Evolutionary conservation across 2,797 vertebrate species (phyloP), one percentile per base, ranked within the genome.

Genomic region (Eulemur rubriventer): DNA sequence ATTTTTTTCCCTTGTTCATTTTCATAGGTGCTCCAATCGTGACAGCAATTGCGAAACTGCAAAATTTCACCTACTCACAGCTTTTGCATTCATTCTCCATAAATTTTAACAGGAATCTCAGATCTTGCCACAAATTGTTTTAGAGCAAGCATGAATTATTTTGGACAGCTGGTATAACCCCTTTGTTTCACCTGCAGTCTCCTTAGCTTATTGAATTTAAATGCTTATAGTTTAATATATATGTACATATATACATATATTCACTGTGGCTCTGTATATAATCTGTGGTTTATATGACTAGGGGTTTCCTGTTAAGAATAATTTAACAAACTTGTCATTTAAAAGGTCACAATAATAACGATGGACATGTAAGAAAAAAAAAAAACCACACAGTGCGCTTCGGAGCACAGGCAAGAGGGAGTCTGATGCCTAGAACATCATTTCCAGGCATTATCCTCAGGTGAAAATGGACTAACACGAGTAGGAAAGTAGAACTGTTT

Each of bases 1-100:
- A 97, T 97, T 96, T 95, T 59, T 88, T 78, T 73, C 26, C 28
- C 87, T 92, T 78, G 81, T 80, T 97, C 95, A 89, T 94, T 97
- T 97, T 96, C 95, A 91, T 92, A 92, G 90, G 83, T 79, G 52
- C 43, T 97, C 26, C 57, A 17, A 59, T 80, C 28, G 30, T 91
- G 92, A 97, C 41, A 96, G 95, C 89, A 59, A 82, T 61, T 88
- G 50, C 89, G 94, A 91, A 93, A 87, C 59, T 63, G 63, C 43
- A 88, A 89, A 91, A 82, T 95, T 75, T 84, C 79, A 82, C 70
- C 50, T 87, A 33, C 59, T 95, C 28, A 91, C 20, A 26, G 63
- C 48, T 48, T 80, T 95, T 83, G 48, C 75, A 67, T 84, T 69
- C 48, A 48, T 48, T 91, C 57, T 57, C 67, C 52, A 72, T 12